Percentiles rank a stretch among this genome's conserved stretches.
phyloP scores from a whole-genome alignment of 2,113 vertebrate genomes.

The Thamnaconus septentrionalis region DNA sequence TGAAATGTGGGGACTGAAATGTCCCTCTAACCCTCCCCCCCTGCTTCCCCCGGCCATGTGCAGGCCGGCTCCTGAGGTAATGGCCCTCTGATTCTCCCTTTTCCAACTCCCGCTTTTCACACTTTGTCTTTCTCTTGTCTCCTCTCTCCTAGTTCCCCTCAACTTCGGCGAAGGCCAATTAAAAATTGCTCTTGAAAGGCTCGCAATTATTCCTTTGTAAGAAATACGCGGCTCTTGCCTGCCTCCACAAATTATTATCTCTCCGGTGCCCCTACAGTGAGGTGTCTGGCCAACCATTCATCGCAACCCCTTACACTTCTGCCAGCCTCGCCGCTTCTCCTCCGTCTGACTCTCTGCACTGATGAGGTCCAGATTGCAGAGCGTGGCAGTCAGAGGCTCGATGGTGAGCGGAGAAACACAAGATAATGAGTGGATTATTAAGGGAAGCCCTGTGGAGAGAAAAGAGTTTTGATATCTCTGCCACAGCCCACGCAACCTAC shows the following conservation, averaged over 20 bases:
- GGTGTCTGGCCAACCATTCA: constrained; percentile 71
- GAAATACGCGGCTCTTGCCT: constrained; percentile 72
- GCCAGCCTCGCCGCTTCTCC: constrained; percentile 63
- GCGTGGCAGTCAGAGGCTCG: constrained; percentile 45
- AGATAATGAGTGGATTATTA: constrained; percentile 77
- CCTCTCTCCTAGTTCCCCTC: constrained; percentile 60
- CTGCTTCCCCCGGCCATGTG: too few relatives aligned
- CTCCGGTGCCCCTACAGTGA: constrained; percentile 69
- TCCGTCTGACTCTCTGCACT: constrained; percentile 58
- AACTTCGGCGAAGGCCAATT: constrained; percentile 78
- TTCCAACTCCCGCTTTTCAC: constrained; percentile 19
- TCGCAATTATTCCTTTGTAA: constrained; percentile 79
- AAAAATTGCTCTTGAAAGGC: constrained; percentile 77
- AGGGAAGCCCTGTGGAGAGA: constrained; percentile 66
- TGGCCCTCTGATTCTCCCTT: constrained; percentile 18
- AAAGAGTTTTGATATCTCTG: constrained; percentile 60
- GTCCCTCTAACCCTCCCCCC: constrained; percentile 15
- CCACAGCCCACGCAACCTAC: constrained; percentile 57
- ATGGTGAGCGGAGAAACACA: constrained; percentile 62
- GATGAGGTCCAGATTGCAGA: constrained; percentile 65
- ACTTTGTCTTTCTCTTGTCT: constrained; percentile 62
- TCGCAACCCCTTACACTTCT: constrained; percentile 62
- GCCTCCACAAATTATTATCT: constrained; percentile 77
- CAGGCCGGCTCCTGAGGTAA: too few relatives aligned
- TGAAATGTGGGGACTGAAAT: neutral